Base-by-base conservation (phyloP, 2,888 invertebrate genomes). In the Nasonovia ribisnigri region DNA sequence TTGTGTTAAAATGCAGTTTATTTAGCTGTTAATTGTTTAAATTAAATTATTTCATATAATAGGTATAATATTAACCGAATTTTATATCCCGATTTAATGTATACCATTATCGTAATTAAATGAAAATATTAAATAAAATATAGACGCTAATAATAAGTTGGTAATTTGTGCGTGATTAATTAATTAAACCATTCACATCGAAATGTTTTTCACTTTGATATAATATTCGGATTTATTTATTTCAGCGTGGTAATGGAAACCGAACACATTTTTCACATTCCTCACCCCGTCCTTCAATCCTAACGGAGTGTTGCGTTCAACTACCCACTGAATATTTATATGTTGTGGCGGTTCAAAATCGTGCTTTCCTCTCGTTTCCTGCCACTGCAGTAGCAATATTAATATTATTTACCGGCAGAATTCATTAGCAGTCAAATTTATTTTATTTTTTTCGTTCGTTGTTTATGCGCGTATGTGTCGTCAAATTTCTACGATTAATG, bases 401-500 rank as follows among this genome's bases (percentile, higher is more conserved):
- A 36, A 77, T 77, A 77, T 36, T 20, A 11, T 84, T 1, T 60
- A 26, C 36, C 46, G 46, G 26, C 24, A 13, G 60, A 60, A 86
- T 86, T 46, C 86, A 57, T 86, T 86, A 86, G 57, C 24, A 46
- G 46, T 13, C 54, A 24, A 6, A 42, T n/a, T n/a, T n/a, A 4
- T 88, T 46, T 54, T 77, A 43, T 51, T 84, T 57, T 51, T 84
- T n/a, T 43, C 46, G n/a, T n/a, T 51, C 24, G 77, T n/a, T 67
- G 48, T 77, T 42, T 43, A 57, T 11, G 57, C 46, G 24, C 6
- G 11, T 24, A 54, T 43, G n/a, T 77, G 67, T 92, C 88, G 88
- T 92, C 88, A 88, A 88, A 84, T 93, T 84, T 93, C 46, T 84
- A 93, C 90, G 54, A 93, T 93, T 93, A 86, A 90, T 90, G 57